phyloP scores from a whole-genome alignment of 2,888 invertebrate genomes.

The Herminia tarsipennalis region DNA sequence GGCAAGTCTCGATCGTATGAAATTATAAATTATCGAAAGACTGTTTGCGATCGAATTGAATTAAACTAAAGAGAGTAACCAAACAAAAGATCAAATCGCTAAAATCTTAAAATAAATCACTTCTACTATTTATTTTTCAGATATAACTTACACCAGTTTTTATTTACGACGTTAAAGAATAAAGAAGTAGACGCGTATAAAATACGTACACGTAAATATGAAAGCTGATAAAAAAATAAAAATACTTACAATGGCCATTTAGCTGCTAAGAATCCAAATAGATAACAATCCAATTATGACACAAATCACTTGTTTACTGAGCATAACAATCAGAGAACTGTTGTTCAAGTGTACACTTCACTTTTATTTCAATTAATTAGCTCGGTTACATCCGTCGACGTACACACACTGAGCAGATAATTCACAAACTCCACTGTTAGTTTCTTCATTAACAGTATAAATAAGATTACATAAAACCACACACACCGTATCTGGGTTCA shows the following conservation, averaged over 20 bases:
- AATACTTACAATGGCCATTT: slow-evolving; percentile 76
- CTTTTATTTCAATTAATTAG: slow-evolving; percentile 59
- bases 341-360: slow-evolving; percentile 64
- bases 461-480: slow-evolving; percentile 82
- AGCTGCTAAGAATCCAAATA: slow-evolving; percentile 67
- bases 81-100: background rate
- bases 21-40: too few species aligned
- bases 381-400: slow-evolving; percentile 57
- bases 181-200: too few species aligned
- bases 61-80: background rate
- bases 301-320: slow-evolving; percentile 72
- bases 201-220: slow-evolving; percentile 8
- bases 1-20: too few species aligned
- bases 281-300: slow-evolving; percentile 73
- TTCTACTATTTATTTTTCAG: background rate
- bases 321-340: slow-evolving; percentile 62
- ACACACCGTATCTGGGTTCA: slow-evolving; percentile 82
- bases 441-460: slow-evolving; percentile 67
- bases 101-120: background rate
- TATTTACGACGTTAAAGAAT: too few species aligned
- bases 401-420: slow-evolving; percentile 54
- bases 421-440: slow-evolving; percentile 61
- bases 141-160: too few species aligned
- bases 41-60: too few species aligned
- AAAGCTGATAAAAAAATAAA: slow-evolving; percentile 25